Evolutionary conservation across 2,888 invertebrate species (phyloP), one percentile per base, ranked within the genome.

Genomic region (Keiferia lycopersicella): DNA sequence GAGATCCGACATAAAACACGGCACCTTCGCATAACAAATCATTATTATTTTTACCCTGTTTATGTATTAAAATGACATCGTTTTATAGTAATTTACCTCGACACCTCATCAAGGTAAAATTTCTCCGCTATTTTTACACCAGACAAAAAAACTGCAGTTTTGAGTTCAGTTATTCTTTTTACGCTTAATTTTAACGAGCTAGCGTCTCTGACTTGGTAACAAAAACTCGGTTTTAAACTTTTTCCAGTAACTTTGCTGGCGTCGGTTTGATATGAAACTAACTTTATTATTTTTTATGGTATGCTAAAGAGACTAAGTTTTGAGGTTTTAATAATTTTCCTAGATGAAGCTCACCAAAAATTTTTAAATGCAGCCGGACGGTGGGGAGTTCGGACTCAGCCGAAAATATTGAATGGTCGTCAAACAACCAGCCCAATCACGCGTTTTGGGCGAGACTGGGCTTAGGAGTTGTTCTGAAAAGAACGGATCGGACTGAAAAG

Each of bases 141-240:
- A 56, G 56, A 30, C 56, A 56, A 56, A 56, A 56, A 30, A 56
- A 30, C 30, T 30, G 56, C 26, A 30, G 26, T 26, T 56, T 56
- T 56, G 26, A 26, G 16, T n/a, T 26, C n/a, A 3, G 16, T n/a
- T 26, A n/a, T 30, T 56, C 12, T 7, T n/a, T 18, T 20, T 20
- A 11, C 12, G 10, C 26, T 30, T 50, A 50, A 50, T 50, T 50
- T 50, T 50, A 50, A 50, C 50, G 50, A 50, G 50, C 50, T 14
- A 50, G 50, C 50, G 30, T 51, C 10, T 7, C 56, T 56, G 26
- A 14, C 56, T 56, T 30, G 1, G 22, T 26, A 20, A 53, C 20
- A 26, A 56, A 56, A n/a, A 26, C 34, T 56, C 8, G 2, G 30
- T 53, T 4, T 18, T 16, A 12, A 53, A 53, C 51, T 53, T 22